Evolutionary conservation across 53 echinoderm and acorn worm genomes (phyloP), one percentile per base, ranked within the genome.

Genomic region (Crossaster papposus): DNA sequence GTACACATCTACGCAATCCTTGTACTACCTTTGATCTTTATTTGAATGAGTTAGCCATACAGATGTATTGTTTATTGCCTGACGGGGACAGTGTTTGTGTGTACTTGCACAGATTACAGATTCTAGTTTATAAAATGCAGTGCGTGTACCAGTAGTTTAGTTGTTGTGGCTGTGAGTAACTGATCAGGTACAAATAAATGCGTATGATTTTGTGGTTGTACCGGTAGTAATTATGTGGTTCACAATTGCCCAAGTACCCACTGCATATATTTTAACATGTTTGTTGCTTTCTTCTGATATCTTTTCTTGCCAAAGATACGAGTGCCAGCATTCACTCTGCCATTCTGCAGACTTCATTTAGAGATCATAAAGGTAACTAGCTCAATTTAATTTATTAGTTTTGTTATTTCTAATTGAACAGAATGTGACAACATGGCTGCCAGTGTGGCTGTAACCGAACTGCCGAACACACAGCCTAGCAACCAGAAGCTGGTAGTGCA

Each of bases 351-450:
- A 44, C 5, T 44, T 44, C 44, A 9, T 44, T 44, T 44, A 5
- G 44, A 44, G 44, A 44, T n/a, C n/a, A n/a, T 29, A 28, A 30
- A 70, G 6, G 23, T 31, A 70, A 13, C 11, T 70, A 30, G 28
- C 11, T 70, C 30, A 2, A 30, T 4, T 44, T 71, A 8, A 71
- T 26, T 3, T 17, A 32, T 74, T 74, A n/a, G n/a, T 55, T 12
- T 13, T 14, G 32, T 80, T 80, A 6, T 80, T 80, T 29, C 14
- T 12, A 26, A n/a, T 80, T 80, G 55, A 17, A 54, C 72, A 84
- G 84, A 65, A 84, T 84, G 84, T 53, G 51, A 84, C 50, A 84
- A 50, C 72, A 84, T 84, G 84, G 72, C 71, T 30, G 51, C 70
- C 51, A 36, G 65, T 32, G 84, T 84, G 84, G 84, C 84, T 70